phyloP scores from a whole-genome alignment of 2,888 invertebrate genomes.

The Saturnia japonica region DNA sequence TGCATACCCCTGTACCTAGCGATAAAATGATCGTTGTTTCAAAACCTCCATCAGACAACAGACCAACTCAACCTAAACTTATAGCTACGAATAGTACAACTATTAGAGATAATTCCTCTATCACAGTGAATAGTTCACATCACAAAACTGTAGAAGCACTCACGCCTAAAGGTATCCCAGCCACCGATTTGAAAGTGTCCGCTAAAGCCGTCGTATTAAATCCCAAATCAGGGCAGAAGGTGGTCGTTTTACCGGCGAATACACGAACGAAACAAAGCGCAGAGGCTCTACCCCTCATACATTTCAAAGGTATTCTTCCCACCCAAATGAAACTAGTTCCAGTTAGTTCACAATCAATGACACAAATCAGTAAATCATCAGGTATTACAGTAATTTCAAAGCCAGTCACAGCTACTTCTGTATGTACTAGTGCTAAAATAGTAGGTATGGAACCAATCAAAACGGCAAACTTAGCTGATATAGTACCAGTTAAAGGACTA shows the following conservation, averaged over 20 bases:
- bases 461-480: conserved; percentile 75
- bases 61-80: conserved; percentile 63
- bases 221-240: conserved; percentile 76
- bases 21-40: conserved; percentile 78
- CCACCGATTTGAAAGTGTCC: conserved; percentile 75
- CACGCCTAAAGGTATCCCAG: conserved; percentile 74
- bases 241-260: conserved; percentile 77
- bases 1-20: conserved; percentile 46
- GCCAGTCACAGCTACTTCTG: conserved; percentile 52
- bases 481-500: conserved; percentile 71
- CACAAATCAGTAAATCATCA: conserved; percentile 52
- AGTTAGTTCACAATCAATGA: conserved; percentile 62
- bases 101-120: conserved; percentile 47
- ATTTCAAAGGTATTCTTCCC: conserved; percentile 73
- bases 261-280: conserved; percentile 65
- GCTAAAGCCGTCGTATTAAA: conserved; percentile 76
- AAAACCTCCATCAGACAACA: conserved; percentile 61
- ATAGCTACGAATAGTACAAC: conserved; percentile 61
- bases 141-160: conserved; percentile 61
- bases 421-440: conserved; percentile 57
- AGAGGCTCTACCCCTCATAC: conserved; percentile 67
- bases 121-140: conserved; percentile 56
- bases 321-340: conserved; percentile 76
- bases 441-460: conserved; percentile 58
- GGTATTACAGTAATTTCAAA: conserved; percentile 63